These are phyloP conservation scores for Drosophila carrolli DNA, from an alignment of 1,140 invertebrate genomes.

Conservation along the genomic window DNA sequence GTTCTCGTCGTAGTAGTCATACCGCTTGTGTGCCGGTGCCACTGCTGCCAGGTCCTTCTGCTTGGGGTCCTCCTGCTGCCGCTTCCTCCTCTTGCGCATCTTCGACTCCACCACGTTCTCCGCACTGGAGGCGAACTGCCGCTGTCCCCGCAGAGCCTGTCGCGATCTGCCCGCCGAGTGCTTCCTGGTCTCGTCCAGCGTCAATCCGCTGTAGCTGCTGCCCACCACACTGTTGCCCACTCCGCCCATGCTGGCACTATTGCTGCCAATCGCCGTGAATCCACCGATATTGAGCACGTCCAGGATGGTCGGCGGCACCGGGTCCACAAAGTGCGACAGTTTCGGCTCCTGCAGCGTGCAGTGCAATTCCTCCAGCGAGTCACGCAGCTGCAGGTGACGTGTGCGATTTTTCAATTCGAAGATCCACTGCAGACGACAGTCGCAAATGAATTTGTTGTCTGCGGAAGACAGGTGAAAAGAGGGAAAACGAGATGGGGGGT, in stretches of 20 bases:
- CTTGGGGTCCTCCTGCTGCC: slow-evolving; percentile 12
- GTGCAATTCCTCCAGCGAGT: slow-evolving; percentile 88
- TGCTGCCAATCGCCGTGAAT: slow-evolving; percentile 74
- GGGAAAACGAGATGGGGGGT: slow-evolving; percentile 10
- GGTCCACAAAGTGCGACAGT: slow-evolving; percentile 73
- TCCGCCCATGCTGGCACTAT: slow-evolving; percentile 72
- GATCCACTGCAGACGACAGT: slow-evolving; percentile 92
- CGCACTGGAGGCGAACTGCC: slow-evolving; percentile 50
- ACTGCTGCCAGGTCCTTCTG: slow-evolving; percentile 51
- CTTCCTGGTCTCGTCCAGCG: slow-evolving; percentile 43
- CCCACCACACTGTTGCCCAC: slow-evolving; percentile 60
- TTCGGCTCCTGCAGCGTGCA: slow-evolving; percentile 87
- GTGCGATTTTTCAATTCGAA: slow-evolving; percentile 90
- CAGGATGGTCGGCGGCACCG: slow-evolving; percentile 70
- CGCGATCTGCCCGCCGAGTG: slow-evolving; percentile 60
- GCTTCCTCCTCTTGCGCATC: slow-evolving; percentile 27
- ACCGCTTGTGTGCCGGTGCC: slow-evolving; percentile 69
- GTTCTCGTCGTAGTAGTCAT: slow-evolving; percentile 73
- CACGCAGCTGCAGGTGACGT: slow-evolving; percentile 88
- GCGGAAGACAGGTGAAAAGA: slow-evolving; percentile 73
- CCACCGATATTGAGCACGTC: slow-evolving; percentile 73
- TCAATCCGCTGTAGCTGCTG: slow-evolving; percentile 34
- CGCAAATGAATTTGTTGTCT: slow-evolving; percentile 92
- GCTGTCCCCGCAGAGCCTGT: slow-evolving; percentile 64
- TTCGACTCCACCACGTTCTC: slow-evolving; percentile 68